Conservation (phyloP, 2,888 invertebrate species). For the Sphaeridia pumilis region DNA sequence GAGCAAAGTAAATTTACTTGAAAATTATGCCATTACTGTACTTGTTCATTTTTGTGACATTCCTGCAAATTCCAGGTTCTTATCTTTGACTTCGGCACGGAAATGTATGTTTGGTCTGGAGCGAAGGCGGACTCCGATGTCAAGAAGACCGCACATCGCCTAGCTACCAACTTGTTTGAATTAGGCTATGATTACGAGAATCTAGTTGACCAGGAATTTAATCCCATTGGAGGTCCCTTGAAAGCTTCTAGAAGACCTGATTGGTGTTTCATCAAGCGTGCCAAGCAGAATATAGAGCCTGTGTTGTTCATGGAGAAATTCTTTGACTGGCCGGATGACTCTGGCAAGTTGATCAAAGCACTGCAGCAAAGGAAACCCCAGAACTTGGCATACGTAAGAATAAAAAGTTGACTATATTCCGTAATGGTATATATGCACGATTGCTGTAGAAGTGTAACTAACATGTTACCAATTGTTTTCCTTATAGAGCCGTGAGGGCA, state of each 20-base stretch:
- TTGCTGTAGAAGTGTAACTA: no score
- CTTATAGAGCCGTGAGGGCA: slow-evolving; percentile 40
- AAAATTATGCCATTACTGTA: no score
- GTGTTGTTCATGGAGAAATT: slow-evolving; percentile 88
- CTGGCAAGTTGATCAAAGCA: slow-evolving; percentile 52
- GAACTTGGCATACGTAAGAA: not conserved
- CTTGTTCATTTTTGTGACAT: no score
- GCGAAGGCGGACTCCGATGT: slow-evolving; percentile 63
- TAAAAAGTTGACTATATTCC: no score
- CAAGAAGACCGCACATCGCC: slow-evolving; percentile 58
- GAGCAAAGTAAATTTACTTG: slow-evolving; percentile 64
- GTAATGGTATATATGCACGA: no score
- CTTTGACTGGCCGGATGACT: slow-evolving; percentile 78
- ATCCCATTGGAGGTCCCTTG: slow-evolving; percentile 7
- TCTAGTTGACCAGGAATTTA: slow-evolving; percentile 3
- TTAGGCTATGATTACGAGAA: slow-evolving; percentile 35
- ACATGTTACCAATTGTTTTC: no score
- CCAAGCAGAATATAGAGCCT: slow-evolving; percentile 88
- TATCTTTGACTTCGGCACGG: slow-evolving; percentile 86
- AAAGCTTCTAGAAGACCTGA: slow-evolving; percentile 52
- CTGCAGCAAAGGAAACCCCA: slow-evolving; percentile 40
- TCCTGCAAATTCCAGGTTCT: no score
- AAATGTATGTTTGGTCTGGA: slow-evolving; percentile 91
- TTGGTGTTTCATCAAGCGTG: slow-evolving; percentile 77
- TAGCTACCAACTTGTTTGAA: slow-evolving; percentile 72